Base-by-base conservation (phyloP, 2,888 invertebrate genomes). In the Erebia ligea region DNA sequence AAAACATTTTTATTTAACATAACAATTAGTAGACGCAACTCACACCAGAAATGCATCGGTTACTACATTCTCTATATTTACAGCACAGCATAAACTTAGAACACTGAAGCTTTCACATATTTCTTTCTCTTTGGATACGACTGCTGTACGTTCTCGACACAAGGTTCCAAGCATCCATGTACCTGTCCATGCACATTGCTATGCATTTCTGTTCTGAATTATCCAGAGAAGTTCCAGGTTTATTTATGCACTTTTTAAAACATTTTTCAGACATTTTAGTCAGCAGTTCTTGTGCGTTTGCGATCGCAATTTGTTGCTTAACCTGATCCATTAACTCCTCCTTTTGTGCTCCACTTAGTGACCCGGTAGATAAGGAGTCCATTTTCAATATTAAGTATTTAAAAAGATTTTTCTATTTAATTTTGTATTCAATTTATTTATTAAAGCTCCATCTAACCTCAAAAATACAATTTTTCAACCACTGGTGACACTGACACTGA, bases 181-280 rank as follows among this genome's bases (percentile, higher is more conserved):
- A 99, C 82, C 99, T 95, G 89, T 99, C 99, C 98, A 99, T 98
- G 87, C 99, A 99, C 97, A 98, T 98, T 0, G 98, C 97, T 79
- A 99, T 95, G 86, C 99, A 99, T 96, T 98, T 98, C 96, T 99
- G 96, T 94, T 98, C 98, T 0, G 97, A 97, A 84, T 95, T 97
- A 86, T 98, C 98, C 77, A 99, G 86, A 1, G 97, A 96, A 13
- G 97, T 96, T 21, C 99, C 99, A 40, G 99, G 99, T 87, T 98
- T 98, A 67, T 91, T 92, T 80, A 99, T 95, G 89, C 99, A 99
- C 85, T 98, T 98, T 87, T 97, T 97, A 88, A 99, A 99, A 91
- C 99, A 99, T 92, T 99, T 99, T 84, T 98, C 98, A 61, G 98
- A 97, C 96, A 99, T 98, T 96, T 98, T 98, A 95, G 97, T 96